phyloP scores from a whole-genome alignment of 2,113 vertebrate species.

The Ibidorhyncha struthersii region DNA sequence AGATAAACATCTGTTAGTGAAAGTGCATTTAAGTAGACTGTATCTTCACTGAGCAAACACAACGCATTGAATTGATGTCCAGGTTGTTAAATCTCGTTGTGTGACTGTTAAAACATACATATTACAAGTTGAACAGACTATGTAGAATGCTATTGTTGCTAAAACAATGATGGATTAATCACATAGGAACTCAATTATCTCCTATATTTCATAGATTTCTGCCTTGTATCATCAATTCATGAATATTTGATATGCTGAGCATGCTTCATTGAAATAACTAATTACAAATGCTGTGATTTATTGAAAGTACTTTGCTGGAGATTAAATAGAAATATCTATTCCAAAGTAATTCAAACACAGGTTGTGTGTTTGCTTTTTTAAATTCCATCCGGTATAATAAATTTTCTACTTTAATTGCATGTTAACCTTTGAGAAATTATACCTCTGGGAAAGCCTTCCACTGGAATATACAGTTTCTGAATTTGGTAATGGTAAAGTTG shows the following conservation, averaged over 20 bases:
- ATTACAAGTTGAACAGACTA: background rate
- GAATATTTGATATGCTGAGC: conserved; percentile 76
- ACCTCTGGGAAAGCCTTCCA: conserved; percentile 65
- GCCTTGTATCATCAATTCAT: conserved; percentile 73
- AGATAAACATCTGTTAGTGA: background rate
- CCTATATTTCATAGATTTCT: conserved; percentile 64
- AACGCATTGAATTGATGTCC: background rate
- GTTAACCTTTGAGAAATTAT: conserved; percentile 68
- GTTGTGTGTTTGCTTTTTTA: conserved; percentile 68
- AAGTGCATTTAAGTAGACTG: background rate
- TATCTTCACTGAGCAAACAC: background rate
- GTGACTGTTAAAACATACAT: background rate
- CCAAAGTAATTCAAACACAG: conserved; percentile 60
- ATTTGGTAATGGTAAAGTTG: background rate
- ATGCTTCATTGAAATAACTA: conserved; percentile 79
- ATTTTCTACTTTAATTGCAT: conserved; percentile 61
- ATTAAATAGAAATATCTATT: conserved; percentile 74
- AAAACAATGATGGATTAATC: conserved; percentile 50
- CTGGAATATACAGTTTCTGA: conserved; percentile 40
- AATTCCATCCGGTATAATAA: conserved; percentile 49
- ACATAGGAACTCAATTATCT: conserved; percentile 57
- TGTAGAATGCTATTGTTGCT: conserved; percentile 18
- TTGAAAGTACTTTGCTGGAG: conserved; percentile 71
- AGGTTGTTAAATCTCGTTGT: background rate
- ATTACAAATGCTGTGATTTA: conserved; percentile 75